Base-by-base conservation (phyloP, 2,888 invertebrate genomes). In the Spodoptera exigua region DNA sequence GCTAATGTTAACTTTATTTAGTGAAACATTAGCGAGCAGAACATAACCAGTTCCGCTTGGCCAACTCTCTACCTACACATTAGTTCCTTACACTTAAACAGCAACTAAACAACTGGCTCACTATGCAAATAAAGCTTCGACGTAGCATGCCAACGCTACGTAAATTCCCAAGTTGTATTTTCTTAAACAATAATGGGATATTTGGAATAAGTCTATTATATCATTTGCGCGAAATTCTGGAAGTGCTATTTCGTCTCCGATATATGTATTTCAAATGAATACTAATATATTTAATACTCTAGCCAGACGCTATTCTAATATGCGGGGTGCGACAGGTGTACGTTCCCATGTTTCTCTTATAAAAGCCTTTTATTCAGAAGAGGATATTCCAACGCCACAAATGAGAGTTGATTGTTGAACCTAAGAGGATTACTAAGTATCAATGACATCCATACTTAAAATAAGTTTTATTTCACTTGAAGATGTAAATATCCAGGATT, bases 281-380 rank as follows among this genome's bases (percentile, higher is more conserved):
- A 78, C 78, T 79, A 70, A 77, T 77, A 76, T 80, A 82, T 80
- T 80, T 81, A 76, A 81, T 78, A 76, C 79, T 76, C 62, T 70
- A 78, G 71, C 76, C 78, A 83, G 81, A 81, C 80, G 80, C 73
- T 82, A 71, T 83, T 83, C 80, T 80, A 79, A 81, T 86, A 83
- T 76, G 73, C 75, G 82, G 75, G 81, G 78, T 63, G 80, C 81
- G 83, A 85, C 89, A 89, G 89, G 87, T 89, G 89, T 81, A 72
- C 74, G 82, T 88, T 89, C 89, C 86, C 89, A 89, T 84, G 85
- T 82, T 79, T 80, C 81, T 84, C 74, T 80, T 82, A 84, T 80
- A 83, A 85, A 81, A 85, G 80, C 81, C 79, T 84, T 86, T 82
- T 83, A 83, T 83, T 81, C 80, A 54, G 72, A 79, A 64, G 76